These are phyloP conservation scores for Drosophila cracens DNA, from an alignment of 2,888 invertebrate genomes.

Conservation along the genomic window DNA sequence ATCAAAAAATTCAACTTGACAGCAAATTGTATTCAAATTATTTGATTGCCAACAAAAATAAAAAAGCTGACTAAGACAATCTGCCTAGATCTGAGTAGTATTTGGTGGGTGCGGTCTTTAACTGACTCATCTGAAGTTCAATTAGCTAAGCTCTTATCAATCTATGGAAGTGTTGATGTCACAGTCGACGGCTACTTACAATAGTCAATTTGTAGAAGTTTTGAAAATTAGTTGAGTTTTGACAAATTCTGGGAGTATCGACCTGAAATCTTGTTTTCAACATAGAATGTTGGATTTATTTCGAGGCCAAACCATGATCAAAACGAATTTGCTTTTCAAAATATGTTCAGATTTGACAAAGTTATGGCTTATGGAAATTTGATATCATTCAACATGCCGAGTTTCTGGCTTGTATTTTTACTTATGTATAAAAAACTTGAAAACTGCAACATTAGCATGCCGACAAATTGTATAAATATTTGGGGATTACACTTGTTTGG, in stretches of 20 bases:
- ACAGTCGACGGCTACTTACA: neutral
- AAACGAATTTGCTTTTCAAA: neutral
- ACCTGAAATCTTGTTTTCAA: neutral
- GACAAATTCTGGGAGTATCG: neutral
- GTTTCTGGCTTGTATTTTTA: neutral
- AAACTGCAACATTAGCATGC: slow-evolving; percentile 5
- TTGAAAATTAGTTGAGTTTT: neutral
- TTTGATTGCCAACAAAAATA: neutral
- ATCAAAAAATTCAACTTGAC: slow-evolving; percentile 13
- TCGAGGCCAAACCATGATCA: neutral
- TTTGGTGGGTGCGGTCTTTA: neutral
- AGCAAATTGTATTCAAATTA: slow-evolving; percentile 51
- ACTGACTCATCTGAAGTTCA: slow-evolving; percentile 30
- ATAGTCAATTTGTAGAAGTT: neutral
- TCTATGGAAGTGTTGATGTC: neutral
- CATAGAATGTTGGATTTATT: neutral
- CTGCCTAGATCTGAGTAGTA: neutral
- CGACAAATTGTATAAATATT: slow-evolving; percentile 45
- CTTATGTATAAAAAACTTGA: neutral
- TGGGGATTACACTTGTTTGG: neutral
- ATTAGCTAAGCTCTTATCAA: slow-evolving; percentile 11
- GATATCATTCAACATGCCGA: slow-evolving; percentile 3
- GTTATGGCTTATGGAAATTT: neutral
- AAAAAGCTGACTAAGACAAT: slow-evolving; percentile 40
- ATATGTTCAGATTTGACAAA: neutral